Evolutionary conservation across 2,888 invertebrate species (phyloP).

Genomic region (Schrankia costaestrigalis): DNA sequence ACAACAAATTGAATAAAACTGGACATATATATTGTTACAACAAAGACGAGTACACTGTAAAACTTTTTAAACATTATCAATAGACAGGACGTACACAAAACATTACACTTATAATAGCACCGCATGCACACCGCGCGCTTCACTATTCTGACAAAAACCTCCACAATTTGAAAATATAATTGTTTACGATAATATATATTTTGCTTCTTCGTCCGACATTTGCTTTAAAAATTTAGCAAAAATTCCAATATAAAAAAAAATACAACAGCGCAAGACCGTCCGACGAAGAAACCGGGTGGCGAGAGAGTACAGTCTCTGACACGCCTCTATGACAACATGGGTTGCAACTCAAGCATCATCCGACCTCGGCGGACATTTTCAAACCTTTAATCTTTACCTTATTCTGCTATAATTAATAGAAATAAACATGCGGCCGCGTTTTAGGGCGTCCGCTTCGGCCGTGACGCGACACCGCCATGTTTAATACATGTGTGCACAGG

Average conservation of each 20-base stretch:
- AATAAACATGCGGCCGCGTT: constrained; percentile 69
- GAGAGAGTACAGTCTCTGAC: constrained; percentile 32
- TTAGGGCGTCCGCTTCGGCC: constrained; percentile 68
- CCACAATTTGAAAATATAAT: constrained; percentile 26
- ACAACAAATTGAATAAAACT: constrained; percentile 23
- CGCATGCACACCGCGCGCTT: constrained; percentile 42
- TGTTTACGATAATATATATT: too few species aligned
- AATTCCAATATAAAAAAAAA: constrained; percentile 29
- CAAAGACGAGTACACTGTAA: constrained; percentile 46
- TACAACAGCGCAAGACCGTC: constrained; percentile 54
- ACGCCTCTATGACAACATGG: constrained; percentile 19
- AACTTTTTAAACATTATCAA: constrained; percentile 53
- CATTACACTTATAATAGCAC: constrained; percentile 64
- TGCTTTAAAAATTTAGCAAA: constrained; percentile 54
- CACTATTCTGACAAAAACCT: constrained; percentile 37
- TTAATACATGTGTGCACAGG: constrained; percentile 25
- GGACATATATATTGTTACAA: constrained; percentile 54
- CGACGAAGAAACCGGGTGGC: constrained; percentile 46
- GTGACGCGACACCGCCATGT: constrained; percentile 45
- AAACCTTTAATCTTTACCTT: constrained; percentile 70
- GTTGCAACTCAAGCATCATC: constrained; percentile 49
- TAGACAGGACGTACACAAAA: constrained; percentile 47
- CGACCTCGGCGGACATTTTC: constrained; percentile 74
- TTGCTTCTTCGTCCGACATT: constrained; percentile 59
- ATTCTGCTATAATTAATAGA: constrained; percentile 75